Evolutionary conservation across 1,140 invertebrate genomes (phyloP), one percentile per base, ranked within the genome.

Genomic region (Penaeus vannamei): DNA sequence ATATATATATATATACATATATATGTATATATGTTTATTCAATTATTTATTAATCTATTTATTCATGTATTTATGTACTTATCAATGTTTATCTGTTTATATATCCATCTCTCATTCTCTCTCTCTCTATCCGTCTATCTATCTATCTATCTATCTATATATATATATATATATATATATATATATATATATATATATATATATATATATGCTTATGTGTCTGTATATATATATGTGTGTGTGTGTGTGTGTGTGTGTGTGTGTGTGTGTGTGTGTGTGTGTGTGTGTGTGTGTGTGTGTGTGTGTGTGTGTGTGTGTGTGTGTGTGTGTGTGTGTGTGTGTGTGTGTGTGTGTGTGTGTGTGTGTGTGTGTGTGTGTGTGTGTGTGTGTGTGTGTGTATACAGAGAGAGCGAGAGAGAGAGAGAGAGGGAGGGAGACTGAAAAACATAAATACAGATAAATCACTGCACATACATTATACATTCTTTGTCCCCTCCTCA

Each of bases 151-250:
- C 5, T 36, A 42, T 36, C 5, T 36, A 42, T 36, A 42, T 36
- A 32, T 36, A 42, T 36, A 32, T 36, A 42, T 36, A 32, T 36
- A 42, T 36, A 79, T 22, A 77, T 7, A 36, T 36, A 79, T 42
- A 36, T 79, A 79, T 79, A 36, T 79, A 79, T 79, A 36, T 79
- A 79, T 79, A 36, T 79, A 42, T 79, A 36, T 79, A 79, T 79
- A 36, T 79, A 79, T 79, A 46, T 79, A 79, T 79, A 36, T 79
- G 42, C 36, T 1, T 79, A 36, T 79, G 19, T 32, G 29, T 79
- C 1, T 79, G 17, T 53, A 53, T 53, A 14, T 53, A 53, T 17
- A 17, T 14, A 53, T 53, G 1, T 14, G 10, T 36, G 5, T 36
- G 5, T 36, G 5, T 36, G 5, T 36, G 5, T 36, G 5, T 36